Conservation (phyloP, 2,888 invertebrate species). For the Oxycera nigricornis region DNA sequence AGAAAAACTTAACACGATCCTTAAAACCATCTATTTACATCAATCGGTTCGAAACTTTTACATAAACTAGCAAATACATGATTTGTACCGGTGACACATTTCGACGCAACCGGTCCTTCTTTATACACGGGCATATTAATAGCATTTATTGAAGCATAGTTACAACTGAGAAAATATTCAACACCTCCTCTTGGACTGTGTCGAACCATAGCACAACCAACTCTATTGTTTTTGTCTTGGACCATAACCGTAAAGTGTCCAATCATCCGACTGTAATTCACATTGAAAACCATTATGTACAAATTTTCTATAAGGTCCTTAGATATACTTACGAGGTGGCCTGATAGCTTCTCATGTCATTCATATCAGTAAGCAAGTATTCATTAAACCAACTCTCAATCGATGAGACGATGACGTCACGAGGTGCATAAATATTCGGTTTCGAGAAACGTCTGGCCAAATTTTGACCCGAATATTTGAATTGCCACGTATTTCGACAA, state of each 20-base stretch:
- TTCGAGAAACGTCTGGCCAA: slow-evolving; percentile 13
- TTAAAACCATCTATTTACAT: slow-evolving; percentile 32
- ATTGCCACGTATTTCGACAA: slow-evolving; percentile 34
- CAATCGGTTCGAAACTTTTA: slow-evolving; percentile 5
- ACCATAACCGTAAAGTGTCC: slow-evolving; percentile 43
- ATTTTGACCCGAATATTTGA: slow-evolving; percentile 40
- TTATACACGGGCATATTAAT: slow-evolving; percentile 32
- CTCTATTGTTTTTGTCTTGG: slow-evolving; percentile 17
- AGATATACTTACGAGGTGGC: slow-evolving; percentile 13
- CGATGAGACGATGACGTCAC: not conserved
- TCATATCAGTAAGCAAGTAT: slow-evolving; percentile 11
- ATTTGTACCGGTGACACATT: slow-evolving; percentile 17
- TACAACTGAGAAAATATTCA: slow-evolving; percentile 26
- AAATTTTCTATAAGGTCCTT: not conserved
- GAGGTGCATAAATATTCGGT: not conserved
- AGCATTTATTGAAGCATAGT: slow-evolving; percentile 29
- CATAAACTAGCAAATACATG: slow-evolving; percentile 6
- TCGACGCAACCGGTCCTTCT: not conserved
- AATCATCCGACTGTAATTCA: slow-evolving; percentile 17
- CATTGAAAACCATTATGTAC: not conserved
- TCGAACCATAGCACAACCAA: slow-evolving; percentile 36
- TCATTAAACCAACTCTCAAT: slow-evolving; percentile 39
- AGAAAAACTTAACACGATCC: no score
- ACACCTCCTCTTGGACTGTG: slow-evolving; percentile 1
- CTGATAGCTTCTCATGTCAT: slow-evolving; percentile 8